A percentile compares a stretch with the other conserved stretches of the same genome.
These are phyloP conservation scores for Artemia sinica DNA, from an alignment of 2,888 invertebrate genomes.

Conservation along the genomic window DNA sequence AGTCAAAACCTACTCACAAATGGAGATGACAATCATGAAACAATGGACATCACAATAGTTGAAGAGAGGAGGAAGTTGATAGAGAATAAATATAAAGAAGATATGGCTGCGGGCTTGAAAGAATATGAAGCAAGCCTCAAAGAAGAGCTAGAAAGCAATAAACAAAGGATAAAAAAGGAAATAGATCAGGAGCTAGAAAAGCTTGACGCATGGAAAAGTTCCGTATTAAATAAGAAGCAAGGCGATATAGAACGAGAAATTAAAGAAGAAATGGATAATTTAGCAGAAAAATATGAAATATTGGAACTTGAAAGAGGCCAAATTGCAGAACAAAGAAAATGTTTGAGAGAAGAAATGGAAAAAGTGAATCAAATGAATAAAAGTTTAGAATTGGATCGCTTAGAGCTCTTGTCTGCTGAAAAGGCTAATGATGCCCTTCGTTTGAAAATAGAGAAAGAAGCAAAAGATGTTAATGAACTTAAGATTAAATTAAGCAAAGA, in stretches of 20 bases:
- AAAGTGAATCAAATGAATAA: constrained; percentile 5
- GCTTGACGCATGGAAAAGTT: background rate
- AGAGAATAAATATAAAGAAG: background rate
- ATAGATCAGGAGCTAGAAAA: background rate
- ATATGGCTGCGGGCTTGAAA: background rate
- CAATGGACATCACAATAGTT: background rate
- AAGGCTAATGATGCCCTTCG: background rate
- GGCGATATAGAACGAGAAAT: background rate
- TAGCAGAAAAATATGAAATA: background rate
- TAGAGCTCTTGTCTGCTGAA: background rate
- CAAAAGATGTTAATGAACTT: background rate
- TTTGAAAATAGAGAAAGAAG: background rate
- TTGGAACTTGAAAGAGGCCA: background rate
- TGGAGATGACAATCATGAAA: background rate
- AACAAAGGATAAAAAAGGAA: constrained; percentile 6
- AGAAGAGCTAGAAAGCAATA: constrained; percentile 1
- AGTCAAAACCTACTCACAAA: background rate
- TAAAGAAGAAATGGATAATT: background rate
- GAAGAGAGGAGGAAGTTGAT: background rate
- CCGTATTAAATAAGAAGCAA: background rate
- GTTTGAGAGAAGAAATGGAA: constrained; percentile 1
- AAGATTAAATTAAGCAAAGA: background rate
- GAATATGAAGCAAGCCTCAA: background rate
- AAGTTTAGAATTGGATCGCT: background rate
- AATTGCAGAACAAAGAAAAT: background rate